Base-by-base conservation (phyloP, 2,113 vertebrate species). In the Engraulis encrasicolus region DNA sequence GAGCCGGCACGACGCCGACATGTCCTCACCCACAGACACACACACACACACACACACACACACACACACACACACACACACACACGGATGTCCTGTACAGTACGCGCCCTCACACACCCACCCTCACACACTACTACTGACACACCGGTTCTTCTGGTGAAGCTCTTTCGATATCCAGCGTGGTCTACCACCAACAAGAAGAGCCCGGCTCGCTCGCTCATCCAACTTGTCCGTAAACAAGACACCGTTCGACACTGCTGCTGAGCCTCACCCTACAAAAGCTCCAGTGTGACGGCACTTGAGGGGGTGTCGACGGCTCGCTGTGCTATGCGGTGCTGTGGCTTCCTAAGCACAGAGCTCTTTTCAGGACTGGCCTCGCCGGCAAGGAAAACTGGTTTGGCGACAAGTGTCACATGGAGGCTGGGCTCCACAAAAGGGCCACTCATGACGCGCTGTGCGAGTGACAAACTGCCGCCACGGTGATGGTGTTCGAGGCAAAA, bases 301-400 rank as follows among this genome's bases (percentile, higher is more conserved):
- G 2, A 19, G 48, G 90, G 3, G 58, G 19, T 84, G 82, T 86
- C 66, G n/a, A 23, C 81, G 87, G 83, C 85, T n/a, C n/a, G n/a
- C n/a, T n/a, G n/a, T n/a, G n/a, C n/a, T n/a, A n/a, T n/a, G n/a
- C n/a, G n/a, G n/a, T n/a, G n/a, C n/a, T 81, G 86, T 74, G 50
- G 79, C 88, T 92, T 92, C 88, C 90, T 85, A n/a, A n/a, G 19
- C 84, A 88, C 89, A 78, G 86, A 61, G 81, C 82, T 34, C 36
- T 78, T 85, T 91, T 87, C 87, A 87, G 89, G 91, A 91, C 91
- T 88, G 89, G 90, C 92, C 87, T 85, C 66, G 11, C 80, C 78
- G 84, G 12, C 78, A n/a, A n/a, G 61, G 83, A 78, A 87, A 94
- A 95, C 95, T 89, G 93, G 94, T 94, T 91, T 85, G 89, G 86